Conservation (phyloP, 2,797 vertebrate genomes). For the Neolamprologus multifasciatus region DNA sequence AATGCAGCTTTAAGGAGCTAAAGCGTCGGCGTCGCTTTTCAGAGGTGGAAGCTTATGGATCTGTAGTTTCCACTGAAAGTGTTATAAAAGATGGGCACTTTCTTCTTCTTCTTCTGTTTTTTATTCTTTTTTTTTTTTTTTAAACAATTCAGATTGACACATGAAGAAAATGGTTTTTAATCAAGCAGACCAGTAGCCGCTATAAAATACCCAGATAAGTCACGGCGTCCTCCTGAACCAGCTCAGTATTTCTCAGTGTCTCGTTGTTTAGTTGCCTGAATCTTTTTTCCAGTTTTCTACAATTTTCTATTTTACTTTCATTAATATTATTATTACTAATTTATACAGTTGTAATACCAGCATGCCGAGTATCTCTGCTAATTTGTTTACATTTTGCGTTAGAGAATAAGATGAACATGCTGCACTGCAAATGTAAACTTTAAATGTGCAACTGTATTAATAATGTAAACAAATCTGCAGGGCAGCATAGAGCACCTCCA, state of each 20-base stretch:
- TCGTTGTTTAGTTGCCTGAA: neutral
- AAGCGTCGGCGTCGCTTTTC: accelerated
- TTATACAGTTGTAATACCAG: neutral
- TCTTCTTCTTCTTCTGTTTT: accelerated
- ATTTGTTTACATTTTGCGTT: neutral
- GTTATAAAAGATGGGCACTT: neutral
- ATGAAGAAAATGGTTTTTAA: neutral
- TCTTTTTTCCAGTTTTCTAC: accelerated
- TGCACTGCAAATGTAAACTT: neutral
- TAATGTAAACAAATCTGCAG: neutral
- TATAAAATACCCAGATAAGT: neutral
- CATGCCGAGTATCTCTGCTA: accelerated
- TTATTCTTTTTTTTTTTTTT: neutral
- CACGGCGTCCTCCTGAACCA: neutral
- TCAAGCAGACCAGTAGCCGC: accelerated
- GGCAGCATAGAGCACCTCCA: neutral
- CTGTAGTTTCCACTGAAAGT: neutral
- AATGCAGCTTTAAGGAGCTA: neutral
- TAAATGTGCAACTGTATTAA: neutral
- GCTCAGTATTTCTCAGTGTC: neutral
- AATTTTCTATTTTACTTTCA: accelerated
- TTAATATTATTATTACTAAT: accelerated
- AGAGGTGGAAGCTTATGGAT: neutral
- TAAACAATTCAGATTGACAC: neutral
- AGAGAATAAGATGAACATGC: neutral